Percentiles rank a stretch among this genome's conserved stretches.
Evolutionary conservation across 2,113 vertebrate genomes (phyloP).

Genomic region (Heterotis niloticus): DNA sequence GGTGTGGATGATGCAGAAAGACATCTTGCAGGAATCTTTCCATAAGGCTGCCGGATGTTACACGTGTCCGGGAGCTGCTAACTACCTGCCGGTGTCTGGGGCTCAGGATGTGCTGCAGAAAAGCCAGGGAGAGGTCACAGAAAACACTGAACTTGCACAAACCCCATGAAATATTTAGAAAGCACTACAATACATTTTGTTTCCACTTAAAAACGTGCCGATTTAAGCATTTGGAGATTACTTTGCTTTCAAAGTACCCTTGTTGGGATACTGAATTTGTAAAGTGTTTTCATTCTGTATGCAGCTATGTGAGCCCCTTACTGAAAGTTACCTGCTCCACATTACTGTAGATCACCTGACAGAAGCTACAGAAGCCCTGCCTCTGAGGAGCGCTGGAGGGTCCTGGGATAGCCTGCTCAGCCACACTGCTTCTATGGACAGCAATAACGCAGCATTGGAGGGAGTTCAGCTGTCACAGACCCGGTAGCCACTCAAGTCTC

Average conservation of each 20-base stretch:
- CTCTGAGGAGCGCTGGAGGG: constrained; percentile 60
- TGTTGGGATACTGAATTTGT: too few relatives aligned
- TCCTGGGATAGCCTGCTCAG: constrained; percentile 50
- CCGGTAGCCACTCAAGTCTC: not conserved
- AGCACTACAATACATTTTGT: too few relatives aligned
- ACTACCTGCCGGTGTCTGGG: constrained; percentile 75
- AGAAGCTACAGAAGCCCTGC: constrained; percentile 87
- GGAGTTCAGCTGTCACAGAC: not conserved
- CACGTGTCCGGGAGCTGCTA: constrained; percentile 55
- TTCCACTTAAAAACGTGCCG: too few relatives aligned
- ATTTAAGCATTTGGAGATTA: too few relatives aligned
- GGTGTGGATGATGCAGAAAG: constrained; percentile 75
- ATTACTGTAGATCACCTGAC: constrained; percentile 75
- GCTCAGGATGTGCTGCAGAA: constrained; percentile 77
- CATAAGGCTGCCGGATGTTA: constrained; percentile 65
- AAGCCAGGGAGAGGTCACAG: not conserved
- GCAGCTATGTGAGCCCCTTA: too few relatives aligned
- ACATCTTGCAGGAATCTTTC: constrained; percentile 91
- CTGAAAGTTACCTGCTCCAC: constrained; percentile 76
- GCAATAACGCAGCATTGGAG: not conserved
- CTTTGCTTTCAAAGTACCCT: too few relatives aligned
- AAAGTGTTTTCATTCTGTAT: too few relatives aligned
- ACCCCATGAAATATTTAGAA: too few relatives aligned
- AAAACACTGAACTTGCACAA: not conserved
- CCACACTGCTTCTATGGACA: constrained; percentile 44